Base-by-base conservation (phyloP, 2,888 invertebrate genomes). In the Pilophorus perplexus region DNA sequence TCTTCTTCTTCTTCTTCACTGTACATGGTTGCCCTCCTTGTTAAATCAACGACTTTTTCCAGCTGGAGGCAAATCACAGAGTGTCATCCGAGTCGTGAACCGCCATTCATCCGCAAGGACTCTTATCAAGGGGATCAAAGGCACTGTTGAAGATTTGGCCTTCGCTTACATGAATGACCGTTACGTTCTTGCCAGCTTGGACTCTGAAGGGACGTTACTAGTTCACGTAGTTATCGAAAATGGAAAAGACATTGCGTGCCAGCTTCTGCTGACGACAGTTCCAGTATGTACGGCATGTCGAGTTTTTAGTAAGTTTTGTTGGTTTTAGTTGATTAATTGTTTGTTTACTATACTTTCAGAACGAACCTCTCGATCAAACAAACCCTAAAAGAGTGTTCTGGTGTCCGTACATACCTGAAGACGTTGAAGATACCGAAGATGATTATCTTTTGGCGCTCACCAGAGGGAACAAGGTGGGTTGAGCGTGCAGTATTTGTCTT, bases 381-480 rank as follows among this genome's bases (percentile, higher is more conserved):
- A 48, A 64, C 18, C 75, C 79, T 74, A 85, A 87, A 72, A 80
- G 91, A 71, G 86, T 95, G 44, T 89, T 93, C 73, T 96, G 96
- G 96, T 96, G 96, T 75, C 93, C 94, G 0, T 95, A 87, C 80
- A 86, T 93, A 68, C 90, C 92, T 0, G 83, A 84, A 8, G 84
- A 85, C 14, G 78, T 80, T 2, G 86, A 57, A 27, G 66, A 68
- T 22, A 33, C 52, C 20, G 44, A 64, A 14, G 69, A 69, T 87
- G 88, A 73, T 85, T 86, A 18, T 87, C 88, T 22, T 86, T 88
- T 95, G 74, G 89, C 91, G 66, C 84, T 92, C 73, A 86, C 92
- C 2, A 87, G 92, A 75, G 88, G 85, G 42, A 84, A 83, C 70
- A 85, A 77, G 67, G 77, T 78, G 50, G 37, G 2, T 46, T 1